Percentiles rank a stretch among this genome's conserved stretches.
Evolutionary conservation across 2,797 vertebrate genomes (phyloP).

Genomic region (Myiothlypis chrysogaster): DNA sequence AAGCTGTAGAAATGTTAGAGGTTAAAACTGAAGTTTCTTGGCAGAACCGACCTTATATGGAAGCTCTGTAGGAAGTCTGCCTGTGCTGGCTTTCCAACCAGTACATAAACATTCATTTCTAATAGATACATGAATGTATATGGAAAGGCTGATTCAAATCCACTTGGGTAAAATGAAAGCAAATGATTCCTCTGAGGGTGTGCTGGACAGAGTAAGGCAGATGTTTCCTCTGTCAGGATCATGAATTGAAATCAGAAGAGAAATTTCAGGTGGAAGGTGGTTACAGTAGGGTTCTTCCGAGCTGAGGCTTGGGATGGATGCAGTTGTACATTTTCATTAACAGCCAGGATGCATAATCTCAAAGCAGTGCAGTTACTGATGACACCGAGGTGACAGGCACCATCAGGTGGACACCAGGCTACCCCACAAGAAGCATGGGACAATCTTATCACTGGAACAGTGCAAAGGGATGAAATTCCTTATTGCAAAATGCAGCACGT

Average conservation of each 20-base stretch:
- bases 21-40: conserved; percentile 47
- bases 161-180: neutral
- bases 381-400: neutral
- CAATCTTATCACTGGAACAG: neutral
- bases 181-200: neutral
- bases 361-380: neutral
- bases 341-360: neutral
- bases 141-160: neutral
- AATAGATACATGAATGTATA: neutral
- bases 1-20: conserved; percentile 13
- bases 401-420: neutral
- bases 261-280: neutral
- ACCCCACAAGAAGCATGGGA: neutral
- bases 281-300: neutral
- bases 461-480: neutral
- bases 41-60: conserved; percentile 34
- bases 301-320: neutral
- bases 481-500: neutral
- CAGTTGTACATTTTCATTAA: neutral
- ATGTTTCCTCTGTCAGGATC: neutral
- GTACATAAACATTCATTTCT: neutral
- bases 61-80: neutral
- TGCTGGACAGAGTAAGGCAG: neutral
- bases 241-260: neutral
- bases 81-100: neutral